These are phyloP conservation scores for Saimiri boliviensis DNA, from an alignment of 2,113 vertebrate species.

Conservation along the genomic window DNA sequence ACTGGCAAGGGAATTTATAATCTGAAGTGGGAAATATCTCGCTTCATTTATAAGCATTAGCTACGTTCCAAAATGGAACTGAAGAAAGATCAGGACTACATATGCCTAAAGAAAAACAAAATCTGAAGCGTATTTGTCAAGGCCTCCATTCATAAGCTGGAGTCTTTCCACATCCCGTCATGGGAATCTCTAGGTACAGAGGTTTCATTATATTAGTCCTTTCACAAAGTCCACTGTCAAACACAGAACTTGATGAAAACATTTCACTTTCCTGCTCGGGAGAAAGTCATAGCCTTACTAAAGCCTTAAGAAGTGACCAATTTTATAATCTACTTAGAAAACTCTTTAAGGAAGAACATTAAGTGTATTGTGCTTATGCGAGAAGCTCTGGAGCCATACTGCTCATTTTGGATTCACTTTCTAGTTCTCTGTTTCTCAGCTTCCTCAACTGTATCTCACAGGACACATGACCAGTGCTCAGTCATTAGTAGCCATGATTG, in stretches of 20 bases:
- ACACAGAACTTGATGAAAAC: not conserved
- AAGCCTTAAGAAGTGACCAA: not conserved
- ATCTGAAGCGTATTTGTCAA: not conserved
- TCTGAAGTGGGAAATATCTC: not conserved
- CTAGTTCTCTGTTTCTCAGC: not conserved
- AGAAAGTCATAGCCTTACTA: not conserved
- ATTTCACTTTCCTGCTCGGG: not conserved
- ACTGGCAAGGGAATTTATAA: not conserved
- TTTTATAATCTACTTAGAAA: not conserved
- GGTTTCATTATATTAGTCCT: not conserved
- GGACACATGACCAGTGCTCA: not conserved
- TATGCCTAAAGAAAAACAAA: not conserved
- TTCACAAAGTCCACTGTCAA: not conserved
- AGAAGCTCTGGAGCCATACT: not conserved
- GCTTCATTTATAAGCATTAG: slow-evolving; percentile 5
- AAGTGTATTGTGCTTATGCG: not conserved
- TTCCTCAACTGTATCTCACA: not conserved
- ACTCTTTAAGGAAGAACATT: not conserved
- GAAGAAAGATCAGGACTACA: not conserved
- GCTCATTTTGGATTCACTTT: not conserved
- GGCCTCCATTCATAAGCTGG: not conserved
- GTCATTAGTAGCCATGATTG: not conserved
- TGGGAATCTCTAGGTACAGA: not conserved
- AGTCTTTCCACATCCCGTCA: not conserved
- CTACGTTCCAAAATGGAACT: not conserved